Conservation (phyloP, 2,797 vertebrate species). For the Sphenodon punctatus region DNA sequence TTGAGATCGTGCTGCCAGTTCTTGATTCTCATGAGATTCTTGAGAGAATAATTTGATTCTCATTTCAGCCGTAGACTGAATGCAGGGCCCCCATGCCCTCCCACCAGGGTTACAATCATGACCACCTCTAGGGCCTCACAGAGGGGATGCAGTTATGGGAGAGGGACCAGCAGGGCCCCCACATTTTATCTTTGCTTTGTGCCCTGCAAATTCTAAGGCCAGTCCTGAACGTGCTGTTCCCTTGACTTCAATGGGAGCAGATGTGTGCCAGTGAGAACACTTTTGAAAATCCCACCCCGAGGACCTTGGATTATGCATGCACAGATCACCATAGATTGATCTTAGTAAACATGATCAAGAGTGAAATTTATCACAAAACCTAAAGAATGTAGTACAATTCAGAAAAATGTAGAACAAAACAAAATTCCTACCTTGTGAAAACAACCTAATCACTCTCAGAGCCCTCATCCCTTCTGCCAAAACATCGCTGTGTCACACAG, state of each 20-base stretch:
- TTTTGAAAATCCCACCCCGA: neutral
- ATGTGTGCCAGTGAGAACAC: fast-evolving
- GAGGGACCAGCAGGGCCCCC: too few relatives aligned
- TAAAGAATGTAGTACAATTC: conserved; percentile 27
- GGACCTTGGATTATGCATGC: neutral
- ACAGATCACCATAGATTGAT: neutral
- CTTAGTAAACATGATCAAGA: neutral
- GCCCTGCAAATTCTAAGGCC: too few relatives aligned
- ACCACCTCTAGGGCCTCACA: too few relatives aligned
- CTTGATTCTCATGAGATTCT: too few relatives aligned
- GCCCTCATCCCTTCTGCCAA: conserved; percentile 52
- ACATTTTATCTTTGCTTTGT: too few relatives aligned
- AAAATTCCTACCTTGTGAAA: conserved; percentile 40
- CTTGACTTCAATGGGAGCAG: neutral
- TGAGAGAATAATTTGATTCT: too few relatives aligned
- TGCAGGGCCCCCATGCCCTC: too few relatives aligned
- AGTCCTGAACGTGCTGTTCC: too few relatives aligned
- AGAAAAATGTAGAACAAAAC: conserved; percentile 1
- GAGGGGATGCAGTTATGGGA: too few relatives aligned
- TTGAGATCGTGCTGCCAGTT: too few relatives aligned
- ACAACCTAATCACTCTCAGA: conserved; percentile 34
- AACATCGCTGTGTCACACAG: conserved; percentile 22
- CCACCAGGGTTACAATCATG: too few relatives aligned
- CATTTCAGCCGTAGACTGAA: too few relatives aligned
- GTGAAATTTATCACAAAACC: neutral